These are phyloP conservation scores for Eueremaeus valkanovi DNA, from an alignment of 2,888 invertebrate species.

Conservation along the genomic window DNA sequence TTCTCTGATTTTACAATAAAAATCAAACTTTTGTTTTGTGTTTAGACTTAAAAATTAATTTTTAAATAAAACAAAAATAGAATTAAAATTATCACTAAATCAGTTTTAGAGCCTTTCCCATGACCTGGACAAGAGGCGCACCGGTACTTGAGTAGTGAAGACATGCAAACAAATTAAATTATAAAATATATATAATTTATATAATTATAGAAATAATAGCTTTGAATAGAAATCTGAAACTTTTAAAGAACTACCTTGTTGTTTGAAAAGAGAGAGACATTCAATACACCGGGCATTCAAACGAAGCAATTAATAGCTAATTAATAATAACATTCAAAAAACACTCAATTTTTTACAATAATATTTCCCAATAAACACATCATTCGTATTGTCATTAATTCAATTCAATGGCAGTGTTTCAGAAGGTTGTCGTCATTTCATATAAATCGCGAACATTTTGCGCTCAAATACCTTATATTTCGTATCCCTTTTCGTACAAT, in stretches of 20 bases:
- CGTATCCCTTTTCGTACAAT: conserved; percentile 26
- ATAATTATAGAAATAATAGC: conserved; percentile 22
- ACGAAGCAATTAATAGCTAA: background rate
- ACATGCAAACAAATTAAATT: background rate
- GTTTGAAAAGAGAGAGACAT: background rate
- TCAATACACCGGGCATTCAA: conserved; percentile 20
- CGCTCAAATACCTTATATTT: conserved; percentile 18
- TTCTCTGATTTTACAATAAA: background rate
- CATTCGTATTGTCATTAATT: conserved; percentile 14
- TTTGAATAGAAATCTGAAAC: background rate
- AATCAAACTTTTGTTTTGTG: background rate
- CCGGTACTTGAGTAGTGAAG: conserved; percentile 19
- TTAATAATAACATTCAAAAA: conserved; percentile 18
- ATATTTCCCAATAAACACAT: conserved; percentile 20
- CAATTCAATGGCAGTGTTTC: conserved; percentile 35
- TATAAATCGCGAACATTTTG: conserved; percentile 11
- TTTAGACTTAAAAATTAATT: background rate
- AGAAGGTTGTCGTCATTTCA: conserved; percentile 25
- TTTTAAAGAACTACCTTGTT: background rate
- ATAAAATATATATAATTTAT: conserved; percentile 16
- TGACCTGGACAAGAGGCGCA: conserved; percentile 34
- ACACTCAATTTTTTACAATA: conserved; percentile 30
- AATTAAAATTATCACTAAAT: conserved; percentile 11
- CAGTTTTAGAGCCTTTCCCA: conserved; percentile 19
- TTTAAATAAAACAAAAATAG: background rate